Conservation (phyloP, 1,140 invertebrate genomes). For the Saccostrea glomerata region DNA sequence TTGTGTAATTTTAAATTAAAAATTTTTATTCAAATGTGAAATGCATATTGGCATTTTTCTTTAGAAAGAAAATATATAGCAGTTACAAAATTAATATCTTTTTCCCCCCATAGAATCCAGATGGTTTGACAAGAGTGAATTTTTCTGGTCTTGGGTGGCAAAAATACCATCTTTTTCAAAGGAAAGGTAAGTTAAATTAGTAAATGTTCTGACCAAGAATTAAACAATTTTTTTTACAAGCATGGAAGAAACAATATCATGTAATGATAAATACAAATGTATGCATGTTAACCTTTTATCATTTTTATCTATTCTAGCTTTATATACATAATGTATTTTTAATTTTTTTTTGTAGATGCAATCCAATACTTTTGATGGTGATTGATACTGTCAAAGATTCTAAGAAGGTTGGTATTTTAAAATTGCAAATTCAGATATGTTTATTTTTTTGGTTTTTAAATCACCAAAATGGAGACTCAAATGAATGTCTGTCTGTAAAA, state of each 20-base stretch:
- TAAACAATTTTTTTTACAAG: background rate
- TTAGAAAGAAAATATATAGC: background rate
- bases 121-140: conserved; percentile 24
- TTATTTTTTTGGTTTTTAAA: too few species aligned
- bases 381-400: conserved; percentile 58
- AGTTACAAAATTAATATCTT: background rate
- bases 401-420: conserved; percentile 45
- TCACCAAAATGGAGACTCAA: too few species aligned
- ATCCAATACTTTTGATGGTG: conserved; percentile 48
- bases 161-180: conserved; percentile 27
- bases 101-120: background rate
- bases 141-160: conserved; percentile 26
- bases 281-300: too few species aligned
- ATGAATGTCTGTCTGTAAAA: too few species aligned
- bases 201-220: background rate
- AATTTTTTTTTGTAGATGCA: conserved; percentile 21
- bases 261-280: too few species aligned
- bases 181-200: background rate
- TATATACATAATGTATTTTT: background rate
- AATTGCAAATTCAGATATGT: too few species aligned
- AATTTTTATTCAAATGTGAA: background rate
- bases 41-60: background rate
- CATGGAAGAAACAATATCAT: background rate
- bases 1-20: background rate
- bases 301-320: too few species aligned